A percentile compares a stretch with the other conserved stretches of the same genome.
These are phyloP conservation scores for Sebastes nivosus DNA, from an alignment of 2,797 vertebrate species.

Conservation along the genomic window DNA sequence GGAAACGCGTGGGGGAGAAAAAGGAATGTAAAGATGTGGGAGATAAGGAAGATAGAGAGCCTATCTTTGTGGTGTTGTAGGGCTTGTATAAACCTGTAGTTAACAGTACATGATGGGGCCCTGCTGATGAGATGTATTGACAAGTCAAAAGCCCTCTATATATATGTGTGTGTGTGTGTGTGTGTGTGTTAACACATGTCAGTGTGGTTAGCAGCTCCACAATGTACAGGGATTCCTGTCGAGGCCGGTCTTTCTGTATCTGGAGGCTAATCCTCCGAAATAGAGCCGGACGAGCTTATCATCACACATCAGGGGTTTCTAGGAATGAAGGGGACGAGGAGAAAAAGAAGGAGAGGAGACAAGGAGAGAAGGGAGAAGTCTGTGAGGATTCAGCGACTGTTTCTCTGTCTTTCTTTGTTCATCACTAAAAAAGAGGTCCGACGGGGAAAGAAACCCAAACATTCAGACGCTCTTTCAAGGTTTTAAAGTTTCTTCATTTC, in stretches of 20 bases:
- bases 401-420: not conserved
- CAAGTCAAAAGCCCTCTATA: constrained; percentile 4
- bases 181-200: constrained; percentile 13
- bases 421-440: too few relatives aligned
- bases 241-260: constrained; percentile 14
- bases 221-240: constrained; percentile 48
- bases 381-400: not conserved
- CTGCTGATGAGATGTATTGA: constrained; percentile 33
- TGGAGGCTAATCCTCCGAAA: constrained; percentile 42
- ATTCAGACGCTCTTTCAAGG: not conserved
- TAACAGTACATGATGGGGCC: not conserved
- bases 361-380: not conserved
- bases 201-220: constrained; percentile 24
- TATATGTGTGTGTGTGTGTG: not conserved
- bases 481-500: not conserved
- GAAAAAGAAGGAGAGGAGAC: not conserved
- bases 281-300: constrained; percentile 12
- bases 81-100: constrained; percentile 58
- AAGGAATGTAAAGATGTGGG: not conserved
- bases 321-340: constrained; percentile 19
- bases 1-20: not conserved
- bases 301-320: constrained; percentile 32
- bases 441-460: too few relatives aligned
- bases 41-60: not conserved
- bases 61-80: constrained; percentile 14